These are phyloP conservation scores for Redunca redunca DNA, from an alignment of 2,113 vertebrate species.

Conservation along the genomic window DNA sequence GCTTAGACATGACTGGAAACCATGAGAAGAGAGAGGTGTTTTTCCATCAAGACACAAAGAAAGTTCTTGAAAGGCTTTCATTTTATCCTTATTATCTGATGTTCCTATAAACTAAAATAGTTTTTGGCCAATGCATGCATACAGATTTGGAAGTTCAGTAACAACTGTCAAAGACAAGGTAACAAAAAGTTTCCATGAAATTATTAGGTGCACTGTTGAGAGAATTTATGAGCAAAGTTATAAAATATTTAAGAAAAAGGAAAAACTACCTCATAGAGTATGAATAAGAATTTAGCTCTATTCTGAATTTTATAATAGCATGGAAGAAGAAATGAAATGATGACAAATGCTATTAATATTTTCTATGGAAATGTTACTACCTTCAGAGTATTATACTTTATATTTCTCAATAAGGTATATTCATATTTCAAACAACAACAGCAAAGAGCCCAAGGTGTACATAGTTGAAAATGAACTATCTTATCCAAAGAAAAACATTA, in stretches of 20 bases:
- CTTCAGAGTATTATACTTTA: not conserved
- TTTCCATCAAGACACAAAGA: conserved; percentile 34
- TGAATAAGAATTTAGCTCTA: not conserved
- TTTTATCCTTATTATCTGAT: not conserved
- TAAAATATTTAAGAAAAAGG: not conserved
- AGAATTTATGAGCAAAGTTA: not conserved
- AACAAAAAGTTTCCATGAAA: not conserved
- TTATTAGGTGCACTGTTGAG: not conserved
- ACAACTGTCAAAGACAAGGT: not conserved
- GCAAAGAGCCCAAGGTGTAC: not conserved
- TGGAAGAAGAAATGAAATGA: not conserved
- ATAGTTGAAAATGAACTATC: not conserved
- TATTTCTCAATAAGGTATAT: not conserved
- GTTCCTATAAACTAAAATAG: conserved; percentile 3
- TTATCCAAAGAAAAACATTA: not conserved
- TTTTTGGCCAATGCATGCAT: not conserved
- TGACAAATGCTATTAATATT: not conserved
- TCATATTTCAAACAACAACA: not conserved
- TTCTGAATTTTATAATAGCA: not conserved
- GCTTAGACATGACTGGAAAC: not conserved
- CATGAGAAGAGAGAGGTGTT: not conserved
- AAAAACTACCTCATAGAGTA: not conserved
- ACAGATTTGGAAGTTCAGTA: not conserved
- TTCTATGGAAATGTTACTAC: not conserved
- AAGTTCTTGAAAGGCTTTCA: not conserved